These are phyloP conservation scores for Fratercula arctica DNA, from an alignment of 2,797 vertebrate species.

Conservation along the genomic window DNA sequence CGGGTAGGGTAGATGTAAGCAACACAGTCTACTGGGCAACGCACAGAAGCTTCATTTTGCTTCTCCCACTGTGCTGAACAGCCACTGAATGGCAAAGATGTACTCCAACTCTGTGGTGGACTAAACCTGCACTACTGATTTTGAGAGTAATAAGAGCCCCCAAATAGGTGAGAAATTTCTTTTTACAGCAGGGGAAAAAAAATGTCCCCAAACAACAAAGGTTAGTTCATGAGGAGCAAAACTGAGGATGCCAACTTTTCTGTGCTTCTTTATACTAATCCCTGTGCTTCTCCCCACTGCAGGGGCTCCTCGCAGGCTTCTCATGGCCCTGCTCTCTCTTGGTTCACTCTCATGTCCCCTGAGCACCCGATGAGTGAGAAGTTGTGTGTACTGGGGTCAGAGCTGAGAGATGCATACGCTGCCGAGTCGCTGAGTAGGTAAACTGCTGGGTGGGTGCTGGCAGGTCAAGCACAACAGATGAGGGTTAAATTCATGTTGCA, in stretches of 20 bases:
- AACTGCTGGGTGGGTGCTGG: not conserved
- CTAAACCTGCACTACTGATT: not conserved
- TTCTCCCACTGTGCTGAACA: not conserved
- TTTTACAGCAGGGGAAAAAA: not conserved
- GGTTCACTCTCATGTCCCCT: not conserved
- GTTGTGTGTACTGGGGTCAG: not conserved
- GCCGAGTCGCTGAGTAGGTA: not conserved
- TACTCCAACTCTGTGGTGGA: not conserved
- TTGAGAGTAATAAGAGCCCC: not conserved
- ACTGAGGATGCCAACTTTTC: not conserved
- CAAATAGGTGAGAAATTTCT: not conserved
- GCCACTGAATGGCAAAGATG: not conserved
- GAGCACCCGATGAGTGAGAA: not conserved
- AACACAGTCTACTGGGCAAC: not conserved
- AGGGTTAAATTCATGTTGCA: not conserved
- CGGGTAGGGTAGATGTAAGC: not conserved
- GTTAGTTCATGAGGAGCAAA: not conserved
- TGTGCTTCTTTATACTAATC: not conserved
- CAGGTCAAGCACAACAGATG: not conserved
- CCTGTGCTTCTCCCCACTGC: rapidly evolving
- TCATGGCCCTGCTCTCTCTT: not conserved
- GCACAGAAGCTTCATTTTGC: not conserved
- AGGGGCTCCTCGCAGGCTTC: not conserved
- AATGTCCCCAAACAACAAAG: not conserved
- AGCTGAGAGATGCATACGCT: not conserved